These are phyloP conservation scores for Caenorhabditis plicata DNA, from an alignment of 2,888 invertebrate species.

Conservation along the genomic window DNA sequence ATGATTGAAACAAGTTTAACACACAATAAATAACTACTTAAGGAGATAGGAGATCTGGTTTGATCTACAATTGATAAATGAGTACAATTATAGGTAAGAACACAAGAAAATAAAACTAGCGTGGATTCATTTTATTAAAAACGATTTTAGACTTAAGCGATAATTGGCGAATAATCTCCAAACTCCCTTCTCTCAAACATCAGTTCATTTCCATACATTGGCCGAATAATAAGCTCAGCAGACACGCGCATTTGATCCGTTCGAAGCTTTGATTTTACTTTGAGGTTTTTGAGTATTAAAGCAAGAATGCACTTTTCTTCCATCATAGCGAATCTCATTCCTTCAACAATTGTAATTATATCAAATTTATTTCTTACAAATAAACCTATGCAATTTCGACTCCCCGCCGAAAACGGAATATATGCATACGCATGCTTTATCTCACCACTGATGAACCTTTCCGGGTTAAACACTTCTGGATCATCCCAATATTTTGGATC, in stretches of 20 bases:
- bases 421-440: conserved; percentile 67
- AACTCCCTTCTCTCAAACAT: conserved; percentile 33
- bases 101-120: too few species aligned
- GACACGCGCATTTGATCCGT: conserved; percentile 64
- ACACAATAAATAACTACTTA: too few species aligned
- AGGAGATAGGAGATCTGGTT: too few species aligned
- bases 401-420: conserved; percentile 69
- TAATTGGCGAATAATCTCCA: conserved; percentile 35
- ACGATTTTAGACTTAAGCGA: conserved; percentile 2
- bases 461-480: conserved; percentile 66
- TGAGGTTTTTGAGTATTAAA: conserved; percentile 51
- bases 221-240: conserved; percentile 64
- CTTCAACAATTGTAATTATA: conserved; percentile 21
- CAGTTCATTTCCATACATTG: conserved; percentile 60
- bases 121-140: too few species aligned
- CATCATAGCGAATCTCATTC: conserved; percentile 65
- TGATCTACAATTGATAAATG: too few species aligned
- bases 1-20: too few species aligned
- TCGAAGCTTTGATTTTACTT: conserved; percentile 53
- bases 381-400: conserved; percentile 70
- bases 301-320: conserved; percentile 63
- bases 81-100: too few species aligned
- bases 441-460: conserved; percentile 67
- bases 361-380: too few species aligned
- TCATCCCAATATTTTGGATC: conserved; percentile 51